Conservation (phyloP, 1,140 invertebrate species). For the Lanistes nyassanus region DNA sequence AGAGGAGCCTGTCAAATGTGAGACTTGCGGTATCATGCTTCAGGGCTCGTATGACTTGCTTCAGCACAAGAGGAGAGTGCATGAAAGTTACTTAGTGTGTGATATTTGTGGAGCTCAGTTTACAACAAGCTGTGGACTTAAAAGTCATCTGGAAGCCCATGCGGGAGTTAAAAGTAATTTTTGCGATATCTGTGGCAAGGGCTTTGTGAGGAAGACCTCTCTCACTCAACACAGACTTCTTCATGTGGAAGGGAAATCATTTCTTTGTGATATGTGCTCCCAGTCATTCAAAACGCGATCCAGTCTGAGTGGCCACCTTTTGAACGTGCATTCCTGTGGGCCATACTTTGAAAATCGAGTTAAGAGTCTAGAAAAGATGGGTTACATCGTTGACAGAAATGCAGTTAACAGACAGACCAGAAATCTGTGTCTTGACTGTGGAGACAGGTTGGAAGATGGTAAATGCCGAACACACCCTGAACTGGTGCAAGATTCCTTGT, state of each 20-base stretch:
- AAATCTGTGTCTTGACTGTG: not conserved
- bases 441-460: not conserved
- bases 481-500: not conserved
- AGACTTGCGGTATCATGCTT: not conserved
- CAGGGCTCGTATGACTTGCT: not conserved
- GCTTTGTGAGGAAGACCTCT: slow-evolving; percentile 9
- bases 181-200: not conserved
- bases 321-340: slow-evolving; percentile 1
- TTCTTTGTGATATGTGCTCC: slow-evolving; percentile 2
- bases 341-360: slow-evolving; percentile 14
- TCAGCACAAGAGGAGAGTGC: not conserved
- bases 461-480: not conserved
- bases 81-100: not conserved
- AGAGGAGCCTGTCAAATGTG: not conserved
- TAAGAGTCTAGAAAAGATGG: not conserved
- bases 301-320: not conserved
- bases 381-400: not conserved
- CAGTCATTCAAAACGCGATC: slow-evolving; percentile 9
- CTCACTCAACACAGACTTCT: not conserved
- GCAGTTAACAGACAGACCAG: not conserved
- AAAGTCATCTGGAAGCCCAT: not conserved
- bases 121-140: not conserved
- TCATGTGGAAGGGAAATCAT: not conserved
- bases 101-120: not conserved
- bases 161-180: slow-evolving; percentile 3